phyloP scores from a whole-genome alignment of 2,797 vertebrate species.

The Buphagus erythrorhynchus region DNA sequence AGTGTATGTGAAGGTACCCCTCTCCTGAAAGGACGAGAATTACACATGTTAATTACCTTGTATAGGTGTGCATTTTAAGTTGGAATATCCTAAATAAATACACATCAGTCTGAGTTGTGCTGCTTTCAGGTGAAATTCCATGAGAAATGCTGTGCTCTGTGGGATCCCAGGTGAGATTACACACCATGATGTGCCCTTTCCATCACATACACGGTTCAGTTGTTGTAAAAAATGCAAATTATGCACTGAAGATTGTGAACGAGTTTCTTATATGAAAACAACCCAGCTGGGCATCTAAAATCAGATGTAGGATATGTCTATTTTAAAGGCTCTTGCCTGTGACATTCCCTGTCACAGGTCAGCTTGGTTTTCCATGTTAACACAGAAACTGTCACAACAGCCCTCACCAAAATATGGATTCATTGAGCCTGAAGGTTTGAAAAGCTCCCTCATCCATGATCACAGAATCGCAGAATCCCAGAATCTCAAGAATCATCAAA shows the following conservation, averaged over 20 bases:
- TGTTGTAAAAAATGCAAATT: background rate
- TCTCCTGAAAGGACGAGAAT: background rate
- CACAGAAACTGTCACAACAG: rapidly evolving
- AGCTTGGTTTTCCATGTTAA: background rate
- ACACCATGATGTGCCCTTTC: background rate
- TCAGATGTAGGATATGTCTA: background rate
- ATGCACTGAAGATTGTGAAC: background rate
- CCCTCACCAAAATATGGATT: background rate
- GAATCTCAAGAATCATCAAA: too few relatives aligned
- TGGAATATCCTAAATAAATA: background rate
- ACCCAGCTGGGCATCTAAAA: background rate
- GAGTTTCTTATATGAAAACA: background rate
- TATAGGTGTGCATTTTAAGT: background rate
- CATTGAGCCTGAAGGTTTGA: background rate
- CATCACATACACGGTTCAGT: background rate
- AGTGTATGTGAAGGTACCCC: background rate
- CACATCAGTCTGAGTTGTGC: background rate
- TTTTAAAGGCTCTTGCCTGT: background rate
- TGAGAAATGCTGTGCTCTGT: background rate
- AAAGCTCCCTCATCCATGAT: background rate
- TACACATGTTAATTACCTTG: background rate
- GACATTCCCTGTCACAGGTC: background rate
- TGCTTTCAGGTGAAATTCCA: background rate
- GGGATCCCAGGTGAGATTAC: background rate
- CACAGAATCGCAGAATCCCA: background rate